Conservation (phyloP, 1,140 invertebrate genomes). For the Drosophila repletoides region DNA sequence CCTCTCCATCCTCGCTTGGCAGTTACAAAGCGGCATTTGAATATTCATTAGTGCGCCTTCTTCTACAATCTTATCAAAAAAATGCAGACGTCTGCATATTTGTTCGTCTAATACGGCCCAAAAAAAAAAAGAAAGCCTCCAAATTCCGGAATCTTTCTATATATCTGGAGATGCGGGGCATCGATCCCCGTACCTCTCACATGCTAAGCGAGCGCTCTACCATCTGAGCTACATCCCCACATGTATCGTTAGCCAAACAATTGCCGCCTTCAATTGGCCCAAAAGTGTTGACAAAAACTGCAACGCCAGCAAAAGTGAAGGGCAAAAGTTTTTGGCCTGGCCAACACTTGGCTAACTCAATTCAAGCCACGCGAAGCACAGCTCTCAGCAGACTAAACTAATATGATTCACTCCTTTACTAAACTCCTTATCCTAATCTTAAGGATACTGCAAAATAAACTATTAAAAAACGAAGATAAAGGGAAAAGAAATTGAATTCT, state of each 20-base stretch:
- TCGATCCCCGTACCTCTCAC: constrained; percentile 92
- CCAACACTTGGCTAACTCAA: background rate
- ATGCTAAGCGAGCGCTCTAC: constrained; percentile 94
- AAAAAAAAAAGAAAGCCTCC: constrained; percentile 42
- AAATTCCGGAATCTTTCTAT: constrained; percentile 81
- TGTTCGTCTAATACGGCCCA: constrained; percentile 17
- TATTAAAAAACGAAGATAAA: too few species aligned
- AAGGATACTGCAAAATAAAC: too few species aligned
- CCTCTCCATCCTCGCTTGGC: too few species aligned
- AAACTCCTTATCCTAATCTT: too few species aligned
- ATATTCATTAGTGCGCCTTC: constrained; percentile 73
- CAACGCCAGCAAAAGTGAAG: constrained; percentile 50
- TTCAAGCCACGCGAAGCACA: background rate
- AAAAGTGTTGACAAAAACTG: constrained; percentile 58
- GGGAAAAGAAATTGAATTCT: too few species aligned
- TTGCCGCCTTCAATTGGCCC: constrained; percentile 11
- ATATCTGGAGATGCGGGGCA: constrained; percentile 85
- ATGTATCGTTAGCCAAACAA: constrained; percentile 3
- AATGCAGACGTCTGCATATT: constrained; percentile 74
- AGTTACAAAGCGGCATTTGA: constrained; percentile 71
- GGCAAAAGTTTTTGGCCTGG: constrained; percentile 19
- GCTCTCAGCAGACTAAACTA: too few species aligned
- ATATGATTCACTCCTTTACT: too few species aligned
- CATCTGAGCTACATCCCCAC: constrained; percentile 88
- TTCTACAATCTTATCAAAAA: constrained; percentile 45